Conservation (phyloP, 1,140 invertebrate species). For the Temnothorax nylanderi region DNA sequence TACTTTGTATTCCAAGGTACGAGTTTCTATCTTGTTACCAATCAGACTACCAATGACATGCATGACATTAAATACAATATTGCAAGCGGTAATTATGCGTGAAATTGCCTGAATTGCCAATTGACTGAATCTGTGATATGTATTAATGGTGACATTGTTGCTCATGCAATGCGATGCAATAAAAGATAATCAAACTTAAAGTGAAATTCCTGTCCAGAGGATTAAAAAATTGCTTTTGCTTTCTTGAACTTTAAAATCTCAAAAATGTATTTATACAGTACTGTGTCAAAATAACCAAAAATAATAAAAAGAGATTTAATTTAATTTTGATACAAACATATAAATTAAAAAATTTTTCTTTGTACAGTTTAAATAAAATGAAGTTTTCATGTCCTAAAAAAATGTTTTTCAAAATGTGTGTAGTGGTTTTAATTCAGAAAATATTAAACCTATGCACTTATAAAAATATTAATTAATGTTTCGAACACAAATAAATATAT, state of each 20-base stretch:
- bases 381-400: not conserved
- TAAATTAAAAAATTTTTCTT: not conserved
- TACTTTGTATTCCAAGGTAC: conserved; percentile 86
- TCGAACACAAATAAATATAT: not conserved
- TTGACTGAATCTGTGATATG: not conserved
- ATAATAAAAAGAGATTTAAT: not conserved
- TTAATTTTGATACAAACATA: not conserved
- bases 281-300: not conserved
- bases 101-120: not conserved
- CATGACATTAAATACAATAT: conserved; percentile 64
- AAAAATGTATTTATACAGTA: not conserved
- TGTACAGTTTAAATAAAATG: not conserved
- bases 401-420: not conserved
- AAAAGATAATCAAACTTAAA: not conserved
- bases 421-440: not conserved
- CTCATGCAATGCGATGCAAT: conserved; percentile 18
- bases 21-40: conserved; percentile 86
- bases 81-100: conserved; percentile 16
- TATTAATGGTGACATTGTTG: not conserved
- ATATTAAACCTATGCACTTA: not conserved
- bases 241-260: not conserved
- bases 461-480: not conserved
- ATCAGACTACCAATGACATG: conserved; percentile 84
- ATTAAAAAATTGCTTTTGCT: not conserved
- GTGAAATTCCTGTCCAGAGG: not conserved